Base-by-base conservation (phyloP, 1,140 invertebrate species). In the Chymomyza costata region DNA sequence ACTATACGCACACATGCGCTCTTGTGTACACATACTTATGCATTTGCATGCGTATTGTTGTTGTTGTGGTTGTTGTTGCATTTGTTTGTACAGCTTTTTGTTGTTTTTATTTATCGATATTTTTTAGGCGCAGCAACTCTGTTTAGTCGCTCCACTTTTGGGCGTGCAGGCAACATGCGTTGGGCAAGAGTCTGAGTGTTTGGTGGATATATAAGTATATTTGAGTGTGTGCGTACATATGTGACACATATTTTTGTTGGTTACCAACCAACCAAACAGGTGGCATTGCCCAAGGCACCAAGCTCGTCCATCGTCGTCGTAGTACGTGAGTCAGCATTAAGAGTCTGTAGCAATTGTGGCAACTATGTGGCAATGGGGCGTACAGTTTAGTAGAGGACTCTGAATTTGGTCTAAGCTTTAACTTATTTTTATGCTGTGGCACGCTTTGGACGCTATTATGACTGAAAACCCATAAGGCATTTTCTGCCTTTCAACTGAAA, bases 221-320 rank as follows among this genome's bases (percentile, higher is more conserved):
- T n/a, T n/a, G n/a, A n/a, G n/a, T n/a, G n/a, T n/a, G n/a, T n/a
- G n/a, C n/a, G n/a, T n/a, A n/a, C 51, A 50, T 59, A 38, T 69
- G 61, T 59, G 66, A 63, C 62, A 78, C 43, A 74, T 51, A 73
- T 59, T 47, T 58, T 48, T 37, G 32, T 43, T 3, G 16, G 30
- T 37, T 44, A 35, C 10, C 11, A 11, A 37, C 30, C 17, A 45
- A 48, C 34, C 21, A 34, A 78, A 70, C 71, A 76, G 71, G 71
- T 76, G 71, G 49, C 48, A 51, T 49, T 34, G 17, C 47, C 34
- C 30, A 41, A 32, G 43, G 52, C 49, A n/a, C n/a, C n/a, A n/a
- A n/a, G n/a, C n/a, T n/a, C n/a, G n/a, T n/a, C n/a, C n/a, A n/a
- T n/a, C n/a, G n/a, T n/a, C n/a, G 50, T 25, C 8, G 21, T 8